Percentiles rank a stretch among this genome's conserved stretches.
Conservation (phyloP, 2,797 vertebrate species). For the Orientallactaga sibirica region DNA sequence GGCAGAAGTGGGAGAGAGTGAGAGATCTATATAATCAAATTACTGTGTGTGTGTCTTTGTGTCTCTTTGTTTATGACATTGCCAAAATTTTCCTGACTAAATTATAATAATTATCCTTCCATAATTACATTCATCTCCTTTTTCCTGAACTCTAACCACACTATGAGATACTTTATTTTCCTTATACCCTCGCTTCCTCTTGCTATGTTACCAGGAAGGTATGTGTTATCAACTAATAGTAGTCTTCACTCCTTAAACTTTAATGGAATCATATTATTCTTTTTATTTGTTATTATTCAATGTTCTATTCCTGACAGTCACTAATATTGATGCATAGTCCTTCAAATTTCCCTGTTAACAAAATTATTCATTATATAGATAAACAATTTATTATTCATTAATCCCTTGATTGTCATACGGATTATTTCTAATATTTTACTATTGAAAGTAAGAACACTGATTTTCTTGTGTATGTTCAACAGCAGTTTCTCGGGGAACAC, state of each 20-base stretch:
- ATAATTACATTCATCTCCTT: not conserved
- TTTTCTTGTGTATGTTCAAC: not conserved
- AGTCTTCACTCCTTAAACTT: not conserved
- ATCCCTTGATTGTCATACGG: not conserved
- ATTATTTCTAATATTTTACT: not conserved
- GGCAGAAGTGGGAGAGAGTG: too few relatives aligned
- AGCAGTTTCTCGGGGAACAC: not conserved
- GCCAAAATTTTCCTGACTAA: too few relatives aligned
- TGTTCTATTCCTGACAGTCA: constrained; percentile 19
- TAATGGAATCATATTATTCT: not conserved
- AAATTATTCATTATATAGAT: not conserved
- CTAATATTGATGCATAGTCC: not conserved
- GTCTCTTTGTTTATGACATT: too few relatives aligned
- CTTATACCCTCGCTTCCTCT: not conserved
- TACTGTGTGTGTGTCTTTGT: too few relatives aligned
- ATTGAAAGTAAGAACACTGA: not conserved
- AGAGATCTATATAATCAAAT: too few relatives aligned
- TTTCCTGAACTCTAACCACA: not conserved
- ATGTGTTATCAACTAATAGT: not conserved
- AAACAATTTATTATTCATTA: not conserved
- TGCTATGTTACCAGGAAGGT: not conserved
- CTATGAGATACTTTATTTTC: not conserved
- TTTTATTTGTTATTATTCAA: not conserved
- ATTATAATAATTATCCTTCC: not conserved
- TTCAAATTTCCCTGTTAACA: not conserved